Evolutionary conservation across 2,797 vertebrate genomes (phyloP), one percentile per base, ranked within the genome.

Genomic region (Gorsachius magnificus): DNA sequence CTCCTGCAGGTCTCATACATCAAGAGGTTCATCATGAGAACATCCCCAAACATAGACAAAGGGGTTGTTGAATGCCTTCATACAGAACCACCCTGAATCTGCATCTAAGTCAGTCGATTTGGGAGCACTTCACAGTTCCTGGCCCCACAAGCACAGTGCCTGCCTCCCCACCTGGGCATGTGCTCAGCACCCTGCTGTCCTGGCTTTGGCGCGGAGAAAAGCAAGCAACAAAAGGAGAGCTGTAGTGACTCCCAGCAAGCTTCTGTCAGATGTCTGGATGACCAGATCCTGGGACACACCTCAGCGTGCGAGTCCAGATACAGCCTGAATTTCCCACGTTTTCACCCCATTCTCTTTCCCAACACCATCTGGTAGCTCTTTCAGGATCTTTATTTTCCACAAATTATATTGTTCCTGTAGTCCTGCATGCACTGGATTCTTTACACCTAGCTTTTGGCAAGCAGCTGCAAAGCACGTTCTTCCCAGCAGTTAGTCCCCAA

Each of bases 121-220:
- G 14, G 33, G 76, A 53, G 33, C 18, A 45, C 29, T 16, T 29
- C 4, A 2, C 5, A 13, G 20, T 20, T 90, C 57, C 43, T 38
- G 68, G 7, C 9, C 6, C 15, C 41, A 41, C 0, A 0, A 10
- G 8, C 29, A 46, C 64, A 71, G 5, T 1, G 2, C 9, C 7
- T 36, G 28, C 29, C 19, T 76, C 16, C 31, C 3, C 9, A 14
- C 36, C 14, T 43, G 28, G 10, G 9, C 15, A 16, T 16, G 17
- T 31, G 33, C 45, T 77, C 68, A 64, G 53, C 36, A 84, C 26
- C 33, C 31, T 65, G 33, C 7, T 69, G 15, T 36, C 38, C 61
- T 43, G 75, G 35, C 58, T 83, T 38, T 3, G 3, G 10, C 36
- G 33, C 11, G 53, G 25, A 60, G 45, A 70, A 78, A 90, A 92